Evolutionary conservation across 2,888 invertebrate species (phyloP), one percentile per base, ranked within the genome.

Genomic region (Ischnura elegans): DNA sequence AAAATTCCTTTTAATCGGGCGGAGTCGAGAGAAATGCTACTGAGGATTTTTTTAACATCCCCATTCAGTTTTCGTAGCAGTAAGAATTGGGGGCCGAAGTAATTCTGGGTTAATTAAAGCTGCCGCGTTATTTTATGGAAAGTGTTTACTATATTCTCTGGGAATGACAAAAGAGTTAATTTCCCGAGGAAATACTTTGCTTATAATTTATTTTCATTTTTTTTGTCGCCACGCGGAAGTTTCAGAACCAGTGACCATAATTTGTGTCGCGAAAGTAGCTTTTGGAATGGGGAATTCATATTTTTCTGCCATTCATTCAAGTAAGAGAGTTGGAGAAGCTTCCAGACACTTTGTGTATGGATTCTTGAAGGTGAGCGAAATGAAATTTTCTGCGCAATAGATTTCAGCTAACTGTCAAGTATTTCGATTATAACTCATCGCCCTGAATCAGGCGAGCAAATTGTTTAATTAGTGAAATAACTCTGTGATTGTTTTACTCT

Each of bases 41-140:
- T 51, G 8, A 13, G 76, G 76, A 76, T 36, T 76, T 76, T 76
- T 61, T 76, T 76, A 76, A 76, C 36, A 76, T 25, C 76, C 76
- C 36, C 76, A 19, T 51, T 19, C 51, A 51, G 51, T 36, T n/a
- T 36, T 76, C 76, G 29, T 76, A 29, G 46, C 42, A 36, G 36
- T 55, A 61, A 87, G 42, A 25, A 55, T 87, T 55, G 51, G 55
- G 46, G 51, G 19, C 5, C 55, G 51, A 87, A 87, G 55, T 87
- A 87, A 55, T 87, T 87, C 55, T n/a, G 51, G 29, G 36, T 87
- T 87, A 87, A 87, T 87, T 87, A 87, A 87, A 55, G 42, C 36
- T 29, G 87, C 87, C 36, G 25, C 42, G 51, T 61, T 47, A 51
- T 87, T 55, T 87, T 87, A 87, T 61, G 76, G 76, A 76, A 76